These are phyloP conservation scores for Thereva nobilitata DNA, from an alignment of 2,888 invertebrate genomes.

Conservation along the genomic window DNA sequence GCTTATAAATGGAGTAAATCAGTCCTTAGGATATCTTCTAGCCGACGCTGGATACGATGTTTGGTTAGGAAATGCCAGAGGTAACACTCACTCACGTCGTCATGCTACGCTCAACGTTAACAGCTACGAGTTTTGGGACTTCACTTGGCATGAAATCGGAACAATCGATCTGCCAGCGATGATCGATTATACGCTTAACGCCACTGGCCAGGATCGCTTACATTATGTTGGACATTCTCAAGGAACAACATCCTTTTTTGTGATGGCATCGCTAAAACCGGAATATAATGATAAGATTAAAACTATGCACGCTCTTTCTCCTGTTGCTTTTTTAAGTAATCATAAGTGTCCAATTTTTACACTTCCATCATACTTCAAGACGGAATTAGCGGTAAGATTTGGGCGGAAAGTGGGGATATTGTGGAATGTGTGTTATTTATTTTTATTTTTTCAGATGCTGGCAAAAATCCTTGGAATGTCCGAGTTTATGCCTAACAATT, in stretches of 20 bases:
- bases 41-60: constrained; percentile 61
- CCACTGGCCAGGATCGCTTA: constrained; percentile 64
- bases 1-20: neutral
- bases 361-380: neutral
- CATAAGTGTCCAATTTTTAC: constrained; percentile 49
- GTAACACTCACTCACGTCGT: constrained; percentile 64
- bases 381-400: too few species aligned
- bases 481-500: too few species aligned
- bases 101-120: constrained; percentile 59
- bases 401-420: too few species aligned
- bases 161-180: constrained; percentile 76
- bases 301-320: constrained; percentile 61
- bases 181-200: constrained; percentile 71
- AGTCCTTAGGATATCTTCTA: constrained; percentile 56
- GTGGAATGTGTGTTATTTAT: too few species aligned
- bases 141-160: constrained; percentile 75
- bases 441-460: too few species aligned
- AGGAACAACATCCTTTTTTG: constrained; percentile 60
- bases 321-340: constrained; percentile 59
- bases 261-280: constrained; percentile 57
- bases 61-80: constrained; percentile 69
- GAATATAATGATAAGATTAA: constrained; percentile 62
- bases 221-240: constrained; percentile 83
- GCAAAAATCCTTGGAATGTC: too few species aligned
- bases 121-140: constrained; percentile 64